Evolutionary conservation across 2,797 vertebrate species (phyloP).

Genomic region (Tapera naevia): DNA sequence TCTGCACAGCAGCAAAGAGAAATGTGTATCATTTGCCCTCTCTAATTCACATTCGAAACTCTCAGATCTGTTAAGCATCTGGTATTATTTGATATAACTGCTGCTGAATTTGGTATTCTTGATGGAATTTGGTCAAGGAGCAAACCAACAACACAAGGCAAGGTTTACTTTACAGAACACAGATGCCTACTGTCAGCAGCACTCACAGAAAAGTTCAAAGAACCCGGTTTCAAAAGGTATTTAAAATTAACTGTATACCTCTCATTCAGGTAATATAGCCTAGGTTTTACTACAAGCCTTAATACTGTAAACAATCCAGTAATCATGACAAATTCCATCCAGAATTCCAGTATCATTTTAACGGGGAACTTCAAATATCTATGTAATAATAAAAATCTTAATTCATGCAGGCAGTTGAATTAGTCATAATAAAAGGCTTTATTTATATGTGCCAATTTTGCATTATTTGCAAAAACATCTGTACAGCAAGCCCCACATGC

Average conservation of each 20-base stretch:
- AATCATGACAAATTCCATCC: not conserved
- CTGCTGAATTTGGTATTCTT: not conserved
- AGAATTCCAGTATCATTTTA: not conserved
- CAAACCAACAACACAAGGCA: not conserved
- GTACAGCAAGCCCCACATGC: not conserved
- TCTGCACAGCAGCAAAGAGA: not conserved
- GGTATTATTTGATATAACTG: not conserved
- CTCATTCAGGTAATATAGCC: not conserved
- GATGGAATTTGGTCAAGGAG: not conserved
- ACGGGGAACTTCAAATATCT: not conserved
- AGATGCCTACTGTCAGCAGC: not conserved
- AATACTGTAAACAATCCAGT: not conserved
- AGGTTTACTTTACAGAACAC: not conserved
- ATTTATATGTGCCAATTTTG: not conserved
- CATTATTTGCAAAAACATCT: not conserved
- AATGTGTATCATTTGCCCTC: not conserved
- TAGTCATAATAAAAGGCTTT: not conserved
- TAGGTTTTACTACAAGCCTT: not conserved
- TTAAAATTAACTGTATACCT: not conserved
- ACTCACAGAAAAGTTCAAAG: not conserved
- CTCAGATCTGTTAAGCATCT: not conserved
- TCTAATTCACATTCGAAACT: not conserved
- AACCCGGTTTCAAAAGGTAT: not conserved
- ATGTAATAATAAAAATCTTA: not conserved
- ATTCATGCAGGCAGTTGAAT: not conserved